phyloP scores from a whole-genome alignment of 2,797 vertebrate genomes.

The Coluber constrictor region DNA sequence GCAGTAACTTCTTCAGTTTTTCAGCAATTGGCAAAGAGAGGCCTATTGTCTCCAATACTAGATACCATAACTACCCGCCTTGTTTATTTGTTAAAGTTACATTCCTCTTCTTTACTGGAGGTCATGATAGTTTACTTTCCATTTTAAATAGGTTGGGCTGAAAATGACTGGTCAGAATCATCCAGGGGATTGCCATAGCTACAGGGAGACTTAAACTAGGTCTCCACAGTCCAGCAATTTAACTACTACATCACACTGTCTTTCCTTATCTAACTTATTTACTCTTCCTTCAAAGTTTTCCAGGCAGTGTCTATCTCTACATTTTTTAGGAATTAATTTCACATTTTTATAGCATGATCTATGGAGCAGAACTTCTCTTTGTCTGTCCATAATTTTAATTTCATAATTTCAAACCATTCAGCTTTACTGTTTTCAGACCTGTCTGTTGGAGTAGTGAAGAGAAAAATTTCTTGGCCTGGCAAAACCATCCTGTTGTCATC shows the following conservation, averaged over 20 bases:
- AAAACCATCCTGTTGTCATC: not conserved
- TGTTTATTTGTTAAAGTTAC: not conserved
- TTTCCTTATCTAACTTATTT: not conserved
- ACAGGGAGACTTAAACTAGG: not conserved
- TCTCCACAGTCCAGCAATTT: not conserved
- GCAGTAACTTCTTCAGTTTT: not conserved
- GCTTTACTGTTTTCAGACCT: not conserved
- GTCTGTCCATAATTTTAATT: not conserved
- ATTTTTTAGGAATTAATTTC: not conserved
- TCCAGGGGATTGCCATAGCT: not conserved
- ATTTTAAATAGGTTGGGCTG: not conserved
- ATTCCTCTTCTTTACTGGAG: not conserved
- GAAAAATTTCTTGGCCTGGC: not conserved
- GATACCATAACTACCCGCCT: not conserved
- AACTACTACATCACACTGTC: not conserved
- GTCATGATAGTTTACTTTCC: not conserved
- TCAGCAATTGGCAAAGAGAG: not conserved
- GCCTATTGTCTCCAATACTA: not conserved
- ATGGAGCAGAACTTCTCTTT: not conserved
- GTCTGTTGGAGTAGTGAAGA: not conserved
- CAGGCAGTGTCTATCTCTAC: not conserved
- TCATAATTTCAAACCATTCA: not conserved
- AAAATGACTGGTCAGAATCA: not conserved
- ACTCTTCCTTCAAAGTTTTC: not conserved
- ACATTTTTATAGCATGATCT: not conserved